Base-by-base conservation (phyloP, 92 coral and sea anemone genomes). In the Bergia sp. region DNA sequence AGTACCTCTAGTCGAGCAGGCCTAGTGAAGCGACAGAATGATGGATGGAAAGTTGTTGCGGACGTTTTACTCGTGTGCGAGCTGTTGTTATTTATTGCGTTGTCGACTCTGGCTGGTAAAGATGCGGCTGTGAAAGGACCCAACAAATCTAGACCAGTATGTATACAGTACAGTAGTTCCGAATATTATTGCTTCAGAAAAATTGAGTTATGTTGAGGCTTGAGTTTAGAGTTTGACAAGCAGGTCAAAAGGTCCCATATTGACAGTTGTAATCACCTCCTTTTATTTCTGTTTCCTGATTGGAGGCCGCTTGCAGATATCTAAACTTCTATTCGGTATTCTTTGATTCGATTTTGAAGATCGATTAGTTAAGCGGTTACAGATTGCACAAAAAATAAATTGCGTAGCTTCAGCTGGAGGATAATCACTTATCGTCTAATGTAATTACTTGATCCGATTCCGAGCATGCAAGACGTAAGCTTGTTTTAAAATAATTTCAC, bases 51-150 rank as follows among this genome's bases (percentile, higher is more conserved):
- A 89, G 86, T 95, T 79, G 80, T 95, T 55, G 91, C 98, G 9
- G 96, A 95, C 47, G 96, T 95, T 8, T 88, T 95, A 37, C 94
- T 95, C 7, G 98, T 95, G 13, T 95, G 98, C 76, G 98, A 95
- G 85, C 89, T 95, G 69, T 45, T 95, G 73, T 81, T 95, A 45
- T 95, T 95, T 44, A 95, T 95, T 21, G 92, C 98, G 2, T 81
- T 95, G 42, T 88, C 96, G 21, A 93, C 96, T 77, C 83, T 95
- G 13, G 89, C 89, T 69, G 98, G 98, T 55, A 92, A 92, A 81
- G 91, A 90, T 65, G 90, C 87, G 78, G 77, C 69, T 74, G 84
- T 66, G 47, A 86, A 89, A n/a, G 76, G 88, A 72, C 87, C 85
- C 47, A 91, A 88, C 73, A 89, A 78, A 58, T 73, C 79, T 7